phyloP scores from a whole-genome alignment of 1,140 invertebrate genomes.

The Latrodectus geometricus region DNA sequence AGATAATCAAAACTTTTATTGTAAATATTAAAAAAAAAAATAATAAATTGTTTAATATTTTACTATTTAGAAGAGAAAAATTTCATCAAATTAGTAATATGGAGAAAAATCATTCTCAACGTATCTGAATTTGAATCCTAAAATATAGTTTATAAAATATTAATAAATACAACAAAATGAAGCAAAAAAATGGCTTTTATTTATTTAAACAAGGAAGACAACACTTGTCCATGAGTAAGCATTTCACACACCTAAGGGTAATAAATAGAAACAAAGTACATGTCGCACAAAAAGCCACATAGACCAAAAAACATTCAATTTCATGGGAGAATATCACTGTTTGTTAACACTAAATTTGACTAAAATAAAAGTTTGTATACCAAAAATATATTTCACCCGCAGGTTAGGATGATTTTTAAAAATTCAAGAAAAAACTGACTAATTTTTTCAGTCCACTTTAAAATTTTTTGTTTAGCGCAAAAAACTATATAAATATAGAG shows the following conservation, averaged over 20 bases:
- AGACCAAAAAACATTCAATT: constrained; percentile 20
- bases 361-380: constrained; percentile 57
- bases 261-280: constrained; percentile 56
- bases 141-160: too few species aligned
- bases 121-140: too few species aligned
- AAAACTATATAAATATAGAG: too few species aligned
- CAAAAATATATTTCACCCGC: constrained; percentile 46
- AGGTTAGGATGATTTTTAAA: not conserved
- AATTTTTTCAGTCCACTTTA: too few species aligned
- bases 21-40: too few species aligned
- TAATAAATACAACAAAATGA: not conserved
- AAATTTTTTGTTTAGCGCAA: too few species aligned
- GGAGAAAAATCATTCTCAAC: too few species aligned
- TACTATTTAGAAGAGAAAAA: too few species aligned
- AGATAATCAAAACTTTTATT: too few species aligned
- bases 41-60: too few species aligned
- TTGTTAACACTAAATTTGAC: constrained; percentile 40
- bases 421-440: too few species aligned
- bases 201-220: constrained; percentile 58
- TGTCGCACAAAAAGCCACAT: constrained; percentile 10
- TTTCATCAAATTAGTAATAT: too few species aligned
- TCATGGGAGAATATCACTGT: constrained; percentile 9
- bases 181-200: constrained; percentile 60
- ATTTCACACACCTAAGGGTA: constrained; percentile 57
- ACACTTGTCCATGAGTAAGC: constrained; percentile 58